Percentiles rank a stretch among this genome's conserved stretches.
Conservation (phyloP, 2,113 vertebrate species). For the Amphiprion percula region DNA sequence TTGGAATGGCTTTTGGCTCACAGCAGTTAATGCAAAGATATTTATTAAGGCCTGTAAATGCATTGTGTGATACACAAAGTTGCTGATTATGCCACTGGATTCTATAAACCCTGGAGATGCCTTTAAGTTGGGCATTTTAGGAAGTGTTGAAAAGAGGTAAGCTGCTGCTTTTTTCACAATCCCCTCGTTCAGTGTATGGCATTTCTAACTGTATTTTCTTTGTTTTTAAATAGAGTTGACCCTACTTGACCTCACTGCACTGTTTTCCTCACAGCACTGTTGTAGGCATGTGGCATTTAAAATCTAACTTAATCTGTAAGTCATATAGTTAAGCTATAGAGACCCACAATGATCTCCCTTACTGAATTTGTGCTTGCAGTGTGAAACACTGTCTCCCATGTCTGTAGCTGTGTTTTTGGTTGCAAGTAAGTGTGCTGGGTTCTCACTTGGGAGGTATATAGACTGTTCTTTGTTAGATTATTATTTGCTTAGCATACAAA, state of each 20-base stretch:
- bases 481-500: neutral
- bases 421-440: neutral
- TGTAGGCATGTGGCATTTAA: neutral
- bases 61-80: neutral
- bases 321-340: neutral
- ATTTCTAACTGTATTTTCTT: neutral
- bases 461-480: constrained; percentile 33
- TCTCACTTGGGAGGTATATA: constrained; percentile 20
- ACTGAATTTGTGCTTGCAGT: constrained; percentile 3
- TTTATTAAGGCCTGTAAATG: neutral
- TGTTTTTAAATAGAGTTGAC: neutral
- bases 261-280: constrained; percentile 1
- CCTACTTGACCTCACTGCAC: neutral
- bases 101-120: constrained; percentile 48
- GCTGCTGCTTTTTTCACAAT: neutral
- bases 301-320: constrained; percentile 21
- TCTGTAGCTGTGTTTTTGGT: constrained; percentile 27
- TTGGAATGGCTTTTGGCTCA: neutral
- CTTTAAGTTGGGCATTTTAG: constrained; percentile 69
- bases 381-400: neutral
- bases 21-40: neutral
- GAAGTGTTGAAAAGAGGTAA: constrained; percentile 72
- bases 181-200: no score
- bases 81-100: constrained; percentile 38
- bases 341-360: neutral